Base-by-base conservation (phyloP, 2,797 vertebrate genomes). In the Melanotaenia trifasciata region DNA sequence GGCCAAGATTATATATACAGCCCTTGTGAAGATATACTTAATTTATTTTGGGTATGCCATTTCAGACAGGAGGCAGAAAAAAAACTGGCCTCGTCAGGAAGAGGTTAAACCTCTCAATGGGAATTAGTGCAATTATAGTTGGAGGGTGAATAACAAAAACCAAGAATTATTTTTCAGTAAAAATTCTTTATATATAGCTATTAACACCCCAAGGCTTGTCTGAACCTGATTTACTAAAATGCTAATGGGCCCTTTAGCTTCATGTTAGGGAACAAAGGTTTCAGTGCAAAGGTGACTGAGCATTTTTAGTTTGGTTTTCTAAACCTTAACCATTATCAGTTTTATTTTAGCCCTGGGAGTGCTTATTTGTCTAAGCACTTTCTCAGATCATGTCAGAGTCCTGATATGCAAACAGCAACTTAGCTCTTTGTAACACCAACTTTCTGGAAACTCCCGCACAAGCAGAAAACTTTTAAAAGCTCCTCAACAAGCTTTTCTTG, bases 391-490 rank as follows among this genome's bases (percentile, higher is more conserved):
- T 30, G 28, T 53, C 54, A 53, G 35, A 67, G 65, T 71, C 60
- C 71, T 67, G 22, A 33, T 11, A 51, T 38, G 18, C 8, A 1
- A 28, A 43, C 0, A 61, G 20, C 64, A 35, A 69, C 51, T 9
- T 59, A 20, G 36, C 16, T 60, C n/a, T 13, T 69, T 51, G 33
- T 74, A 26, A 78, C 58, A 24, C 67, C 72, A 56, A 67, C 54
- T 67, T 43, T 75, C 68, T 64, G 58, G 24, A 76, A 74, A 69
- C 40, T 80, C 24, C 58, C 63, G 72, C 53, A 70, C 28, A 69
- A 82, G 78, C 66, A 80, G 74, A 81, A 86, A 85, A 40, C 11
- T 77, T 80, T 81, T 69, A 2, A 47, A 76, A 77, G 38, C 63
- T 76, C 36, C 45, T 67, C 35, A 51, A 32, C 68, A 58, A 77